These are phyloP conservation scores for Zophobas morio DNA, from an alignment of 1,140 invertebrate species.

Conservation along the genomic window DNA sequence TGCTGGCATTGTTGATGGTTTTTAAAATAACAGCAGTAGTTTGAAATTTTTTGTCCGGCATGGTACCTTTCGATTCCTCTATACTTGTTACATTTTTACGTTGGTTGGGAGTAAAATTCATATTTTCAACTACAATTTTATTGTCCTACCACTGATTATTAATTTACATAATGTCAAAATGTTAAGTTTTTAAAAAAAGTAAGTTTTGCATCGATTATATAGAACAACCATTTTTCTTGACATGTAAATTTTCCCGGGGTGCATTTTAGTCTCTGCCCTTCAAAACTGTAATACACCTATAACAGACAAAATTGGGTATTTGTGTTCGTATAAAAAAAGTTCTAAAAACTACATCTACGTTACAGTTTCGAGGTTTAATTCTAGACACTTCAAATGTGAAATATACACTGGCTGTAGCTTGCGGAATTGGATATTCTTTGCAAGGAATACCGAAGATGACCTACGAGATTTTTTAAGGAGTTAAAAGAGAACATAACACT, in stretches of 20 bases:
- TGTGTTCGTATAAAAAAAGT: neutral
- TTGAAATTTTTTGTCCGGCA: no score
- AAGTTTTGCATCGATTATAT: constrained; percentile 55
- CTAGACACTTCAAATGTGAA: constrained; percentile 59
- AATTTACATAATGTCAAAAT: constrained; percentile 35
- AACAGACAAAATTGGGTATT: constrained; percentile 17
- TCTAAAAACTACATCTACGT: constrained; percentile 48
- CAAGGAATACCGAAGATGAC: constrained; percentile 59
- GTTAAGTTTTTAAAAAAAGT: constrained; percentile 52
- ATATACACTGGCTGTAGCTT: constrained; percentile 58
- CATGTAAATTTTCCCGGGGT: constrained; percentile 46
- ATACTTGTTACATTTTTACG: no score
- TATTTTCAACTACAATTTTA: no score
- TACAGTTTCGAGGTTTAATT: constrained; percentile 52
- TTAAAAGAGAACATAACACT: no score
- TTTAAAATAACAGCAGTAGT: no score
- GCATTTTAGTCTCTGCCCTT: constrained; percentile 44
- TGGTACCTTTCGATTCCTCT: no score
- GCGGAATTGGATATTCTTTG: constrained; percentile 58
- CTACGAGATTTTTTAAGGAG: constrained; percentile 27
- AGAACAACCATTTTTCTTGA: constrained; percentile 51
- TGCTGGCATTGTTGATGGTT: no score
- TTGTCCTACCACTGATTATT: no score
- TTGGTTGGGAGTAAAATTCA: no score
- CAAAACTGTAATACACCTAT: constrained; percentile 51